Conservation (phyloP, 1,140 invertebrate genomes). For the Diploscapter pachys region DNA sequence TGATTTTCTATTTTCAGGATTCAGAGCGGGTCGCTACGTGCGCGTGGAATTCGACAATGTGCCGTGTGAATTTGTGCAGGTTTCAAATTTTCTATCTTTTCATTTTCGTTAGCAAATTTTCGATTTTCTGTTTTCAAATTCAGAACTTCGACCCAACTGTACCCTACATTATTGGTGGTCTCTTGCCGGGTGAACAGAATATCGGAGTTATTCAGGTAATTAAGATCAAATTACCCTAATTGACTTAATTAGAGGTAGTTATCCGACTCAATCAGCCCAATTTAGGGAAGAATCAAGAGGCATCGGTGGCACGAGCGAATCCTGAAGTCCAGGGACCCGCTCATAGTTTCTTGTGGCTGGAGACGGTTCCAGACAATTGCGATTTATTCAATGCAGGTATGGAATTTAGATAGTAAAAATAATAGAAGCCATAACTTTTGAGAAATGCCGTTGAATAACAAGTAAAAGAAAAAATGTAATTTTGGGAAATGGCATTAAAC, state of each 20-base stretch:
- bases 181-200: constrained; percentile 87
- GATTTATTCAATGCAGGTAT: constrained; percentile 65
- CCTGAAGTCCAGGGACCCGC: constrained; percentile 88
- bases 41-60: constrained; percentile 77
- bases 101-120: too few species aligned
- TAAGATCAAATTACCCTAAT: constrained; percentile 35
- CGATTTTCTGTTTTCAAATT: too few species aligned
- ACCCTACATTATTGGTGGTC: constrained; percentile 84
- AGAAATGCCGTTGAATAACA: too few species aligned
- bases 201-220: constrained; percentile 84
- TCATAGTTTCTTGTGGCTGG: constrained; percentile 96
- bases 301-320: constrained; percentile 95
- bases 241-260: not conserved
- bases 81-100: too few species aligned
- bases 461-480: too few species aligned
- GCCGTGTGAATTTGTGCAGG: constrained; percentile 79
- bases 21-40: constrained; percentile 69
- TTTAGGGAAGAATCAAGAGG: constrained; percentile 77
- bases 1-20: not conserved
- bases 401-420: not conserved
- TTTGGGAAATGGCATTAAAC: too few species aligned
- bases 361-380: constrained; percentile 90
- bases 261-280: too few species aligned
- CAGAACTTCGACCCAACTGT: constrained; percentile 86
- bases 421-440: not conserved